Conservation (phyloP, 2,888 invertebrate species). For the Cataglyphis rosenhaueri region DNA sequence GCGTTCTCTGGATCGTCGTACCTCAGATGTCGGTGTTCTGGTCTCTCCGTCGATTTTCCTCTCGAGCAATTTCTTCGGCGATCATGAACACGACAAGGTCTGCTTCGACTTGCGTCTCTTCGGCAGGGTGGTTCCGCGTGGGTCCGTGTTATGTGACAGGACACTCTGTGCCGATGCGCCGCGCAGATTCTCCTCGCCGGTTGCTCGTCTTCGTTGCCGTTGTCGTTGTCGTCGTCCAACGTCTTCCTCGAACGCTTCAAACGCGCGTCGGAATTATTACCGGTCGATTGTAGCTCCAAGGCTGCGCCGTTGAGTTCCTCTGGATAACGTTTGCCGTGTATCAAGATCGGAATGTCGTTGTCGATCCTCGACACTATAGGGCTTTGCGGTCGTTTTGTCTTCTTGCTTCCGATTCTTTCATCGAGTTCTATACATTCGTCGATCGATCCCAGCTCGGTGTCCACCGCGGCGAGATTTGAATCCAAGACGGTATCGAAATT, state of each 20-base stretch:
- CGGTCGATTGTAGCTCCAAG: slow-evolving; percentile 65
- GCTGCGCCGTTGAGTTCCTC: slow-evolving; percentile 52
- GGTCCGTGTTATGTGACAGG: slow-evolving; percentile 56
- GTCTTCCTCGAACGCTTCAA: slow-evolving; percentile 61
- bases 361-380: slow-evolving; percentile 24
- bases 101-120: slow-evolving; percentile 54
- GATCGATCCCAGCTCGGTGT: slow-evolving; percentile 49
- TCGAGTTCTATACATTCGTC: slow-evolving; percentile 42
- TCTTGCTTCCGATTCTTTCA: slow-evolving; percentile 34
- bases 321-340: slow-evolving; percentile 59
- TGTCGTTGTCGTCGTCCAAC: slow-evolving; percentile 24
- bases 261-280: slow-evolving; percentile 58
- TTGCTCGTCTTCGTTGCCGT: slow-evolving; percentile 38
- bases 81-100: slow-evolving; percentile 71
- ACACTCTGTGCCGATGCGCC: slow-evolving; percentile 62
- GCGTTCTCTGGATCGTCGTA: slow-evolving; percentile 66
- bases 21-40: slow-evolving; percentile 64
- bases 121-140: slow-evolving; percentile 58
- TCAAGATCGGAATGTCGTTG: slow-evolving; percentile 56
- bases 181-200: slow-evolving; percentile 55
- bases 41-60: slow-evolving; percentile 64
- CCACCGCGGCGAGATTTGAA: slow-evolving; percentile 59
- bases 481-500: slow-evolving; percentile 44
- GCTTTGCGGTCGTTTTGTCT: slow-evolving; percentile 44
- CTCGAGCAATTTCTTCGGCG: slow-evolving; percentile 64